Evolutionary conservation across 2,797 vertebrate species (phyloP), one percentile per base, ranked within the genome.

Genomic region (Novumbra hubbsi): DNA sequence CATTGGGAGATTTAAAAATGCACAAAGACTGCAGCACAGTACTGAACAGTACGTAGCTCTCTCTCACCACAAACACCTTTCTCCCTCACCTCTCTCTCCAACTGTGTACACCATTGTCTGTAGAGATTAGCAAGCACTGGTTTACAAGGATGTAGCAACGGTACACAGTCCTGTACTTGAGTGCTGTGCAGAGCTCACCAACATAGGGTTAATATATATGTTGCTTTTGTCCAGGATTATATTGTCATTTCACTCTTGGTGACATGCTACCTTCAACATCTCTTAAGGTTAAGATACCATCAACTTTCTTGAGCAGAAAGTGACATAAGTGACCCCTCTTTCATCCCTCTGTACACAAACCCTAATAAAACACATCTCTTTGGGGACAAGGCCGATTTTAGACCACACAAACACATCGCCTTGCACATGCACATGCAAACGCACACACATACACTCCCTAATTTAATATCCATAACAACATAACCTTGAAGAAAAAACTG

Each of bases 401-500:
- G 89, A 88, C 89, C 91, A 19, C 38, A n/a, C 60, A 28, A 27
- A 17, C 63, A 83, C 85, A 81, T n/a, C n/a, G n/a, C n/a, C n/a
- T n/a, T n/a, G n/a, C 87, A 80, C 76, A 83, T 63, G 52, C 57
- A 74, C 73, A 72, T 71, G 70, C 71, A 72, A 68, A 74, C 60
- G 49, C 73, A 52, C 89, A 89, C 80, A 86, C 86, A 82, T 83
- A 81, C 89, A 90, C 88, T 84, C 88, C 86, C 88, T 92, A 92
- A 93, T 94, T 93, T 93, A 93, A 94, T 94, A 94, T 94, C 93
- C 93, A 94, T 94, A 93, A 93, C 91, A 93, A 90, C 92, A 90
- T 94, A 94, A 94, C 93, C 93, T 94, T 94, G 93, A 93, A 94
- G 92, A 91, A 94, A 93, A 94, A 92, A 93, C 93, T 91, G 89